These are phyloP conservation scores for Myopa tessellatipennis DNA, from an alignment of 2,888 invertebrate genomes.

Conservation along the genomic window DNA sequence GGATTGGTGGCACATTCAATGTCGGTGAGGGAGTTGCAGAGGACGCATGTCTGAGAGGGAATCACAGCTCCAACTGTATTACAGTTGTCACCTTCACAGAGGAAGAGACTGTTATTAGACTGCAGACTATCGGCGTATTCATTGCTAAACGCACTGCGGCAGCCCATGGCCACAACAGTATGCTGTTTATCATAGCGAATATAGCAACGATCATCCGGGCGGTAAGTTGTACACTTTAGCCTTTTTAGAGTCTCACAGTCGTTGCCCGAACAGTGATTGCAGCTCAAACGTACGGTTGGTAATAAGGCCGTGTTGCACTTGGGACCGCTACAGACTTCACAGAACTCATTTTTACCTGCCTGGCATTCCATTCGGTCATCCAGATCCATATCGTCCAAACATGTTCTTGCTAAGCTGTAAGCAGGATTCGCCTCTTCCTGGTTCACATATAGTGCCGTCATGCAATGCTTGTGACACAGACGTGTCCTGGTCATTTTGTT, in stretches of 20 bases:
- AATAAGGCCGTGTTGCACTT: slow-evolving; percentile 56
- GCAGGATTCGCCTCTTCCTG: slow-evolving; percentile 55
- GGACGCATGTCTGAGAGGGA: slow-evolving; percentile 49
- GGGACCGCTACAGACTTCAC: slow-evolving; percentile 51
- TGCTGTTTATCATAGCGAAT: slow-evolving; percentile 57
- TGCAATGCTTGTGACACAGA: slow-evolving; percentile 56
- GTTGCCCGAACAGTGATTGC: slow-evolving; percentile 54
- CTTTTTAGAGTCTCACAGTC: slow-evolving; percentile 53
- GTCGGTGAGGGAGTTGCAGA: slow-evolving; percentile 63
- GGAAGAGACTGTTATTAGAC: slow-evolving; percentile 53
- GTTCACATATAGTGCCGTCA: slow-evolving; percentile 57
- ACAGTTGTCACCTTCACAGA: slow-evolving; percentile 57
- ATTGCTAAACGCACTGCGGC: slow-evolving; percentile 58
- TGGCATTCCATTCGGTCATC: slow-evolving; percentile 55
- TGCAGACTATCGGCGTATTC: slow-evolving; percentile 53
- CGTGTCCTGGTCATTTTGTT: slow-evolving; percentile 49
- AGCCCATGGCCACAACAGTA: slow-evolving; percentile 52
- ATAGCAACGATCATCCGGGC: slow-evolving; percentile 58
- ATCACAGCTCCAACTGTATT: slow-evolving; percentile 54
- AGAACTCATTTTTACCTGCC: slow-evolving; percentile 50
- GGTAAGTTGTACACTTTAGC: slow-evolving; percentile 53
- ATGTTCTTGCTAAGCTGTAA: slow-evolving; percentile 59
- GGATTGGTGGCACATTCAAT: slow-evolving; percentile 55
- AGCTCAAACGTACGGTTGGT: slow-evolving; percentile 53
- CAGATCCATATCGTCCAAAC: slow-evolving; percentile 60